phyloP scores from a whole-genome alignment of 2,797 vertebrate species.

The Crenichthys baileyi region DNA sequence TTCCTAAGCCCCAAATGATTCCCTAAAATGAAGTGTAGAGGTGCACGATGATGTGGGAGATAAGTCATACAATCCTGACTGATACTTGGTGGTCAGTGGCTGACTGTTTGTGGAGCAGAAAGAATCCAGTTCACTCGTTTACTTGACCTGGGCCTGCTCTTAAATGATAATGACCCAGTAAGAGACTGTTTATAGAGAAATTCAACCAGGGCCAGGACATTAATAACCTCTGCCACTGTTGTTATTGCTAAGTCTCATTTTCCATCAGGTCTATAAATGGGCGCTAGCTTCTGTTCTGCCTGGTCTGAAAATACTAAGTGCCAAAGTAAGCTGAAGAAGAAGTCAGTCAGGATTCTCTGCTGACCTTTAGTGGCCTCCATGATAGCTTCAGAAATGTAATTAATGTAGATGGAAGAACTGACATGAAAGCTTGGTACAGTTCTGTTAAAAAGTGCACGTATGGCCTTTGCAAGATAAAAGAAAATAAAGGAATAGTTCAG shows the following conservation, averaged over 20 bases:
- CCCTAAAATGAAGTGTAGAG: background rate
- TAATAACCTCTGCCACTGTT: slow-evolving; percentile 36
- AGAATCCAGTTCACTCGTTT: slow-evolving; percentile 56
- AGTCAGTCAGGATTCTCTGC: background rate
- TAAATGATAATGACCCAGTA: slow-evolving; percentile 30
- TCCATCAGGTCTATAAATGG: background rate
- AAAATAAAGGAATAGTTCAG: background rate
- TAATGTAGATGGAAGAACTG: background rate
- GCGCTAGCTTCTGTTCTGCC: background rate
- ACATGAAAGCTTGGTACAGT: background rate
- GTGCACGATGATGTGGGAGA: background rate
- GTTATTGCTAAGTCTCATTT: slow-evolving; percentile 17
- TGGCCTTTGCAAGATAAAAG: background rate
- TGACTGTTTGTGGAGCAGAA: slow-evolving; percentile 39
- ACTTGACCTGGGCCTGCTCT: slow-evolving; percentile 49
- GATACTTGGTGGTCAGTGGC: slow-evolving; percentile 54
- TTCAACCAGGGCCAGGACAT: slow-evolving; percentile 22
- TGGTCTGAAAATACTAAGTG: background rate
- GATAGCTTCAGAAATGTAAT: background rate
- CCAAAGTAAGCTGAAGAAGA: background rate
- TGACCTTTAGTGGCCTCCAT: background rate
- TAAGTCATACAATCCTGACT: slow-evolving; percentile 16
- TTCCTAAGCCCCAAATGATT: background rate
- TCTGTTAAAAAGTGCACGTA: background rate
- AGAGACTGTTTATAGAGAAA: slow-evolving; percentile 52